Evolutionary conservation across 2,113 vertebrate genomes (phyloP).

Genomic region (Eidolon helvum): DNA sequence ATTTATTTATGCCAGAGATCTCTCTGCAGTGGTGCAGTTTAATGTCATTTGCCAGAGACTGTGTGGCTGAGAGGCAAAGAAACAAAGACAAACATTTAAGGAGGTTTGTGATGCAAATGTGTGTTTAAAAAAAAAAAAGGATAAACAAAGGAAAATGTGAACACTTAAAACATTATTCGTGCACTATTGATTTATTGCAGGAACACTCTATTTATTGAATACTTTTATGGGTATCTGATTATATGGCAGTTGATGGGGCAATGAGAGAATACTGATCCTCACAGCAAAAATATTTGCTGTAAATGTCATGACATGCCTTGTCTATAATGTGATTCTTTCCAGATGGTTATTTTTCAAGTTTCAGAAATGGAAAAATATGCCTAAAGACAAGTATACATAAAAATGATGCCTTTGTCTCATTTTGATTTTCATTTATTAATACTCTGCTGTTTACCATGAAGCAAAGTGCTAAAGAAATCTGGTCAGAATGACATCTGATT

Average conservation of each 20-base stretch:
- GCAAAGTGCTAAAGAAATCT: conserved; percentile 78
- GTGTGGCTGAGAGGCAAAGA: conserved; percentile 73
- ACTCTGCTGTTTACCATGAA: conserved; percentile 74
- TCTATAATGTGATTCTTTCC: conserved; percentile 87
- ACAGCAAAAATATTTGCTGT: conserved; percentile 87
- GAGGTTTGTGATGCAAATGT: conserved; percentile 60
- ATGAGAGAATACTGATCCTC: conserved; percentile 83
- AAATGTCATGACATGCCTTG: conserved; percentile 88
- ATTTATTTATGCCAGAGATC: conserved; percentile 81
- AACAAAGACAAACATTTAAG: conserved; percentile 65
- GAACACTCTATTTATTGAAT: conserved; percentile 80
- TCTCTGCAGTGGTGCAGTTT: conserved; percentile 61
- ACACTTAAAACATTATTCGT: conserved; percentile 49
- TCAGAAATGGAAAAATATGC: conserved; percentile 85
- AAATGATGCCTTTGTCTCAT: conserved; percentile 82
- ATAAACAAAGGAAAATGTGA: conserved; percentile 78
- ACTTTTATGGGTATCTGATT: conserved; percentile 77
- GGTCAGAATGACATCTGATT: conserved; percentile 82
- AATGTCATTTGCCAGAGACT: conserved; percentile 76
- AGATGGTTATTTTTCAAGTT: conserved; percentile 87
- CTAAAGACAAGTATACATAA: conserved; percentile 83
- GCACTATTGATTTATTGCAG: conserved; percentile 78
- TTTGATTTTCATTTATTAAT: conserved; percentile 76
- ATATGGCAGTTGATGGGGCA: conserved; percentile 79
- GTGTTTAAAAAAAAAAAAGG: conserved; percentile 73